Evolutionary conservation across 2,888 invertebrate genomes (phyloP), one percentile per base, ranked within the genome.

Genomic region (Hirtodrosophila cameraria): DNA sequence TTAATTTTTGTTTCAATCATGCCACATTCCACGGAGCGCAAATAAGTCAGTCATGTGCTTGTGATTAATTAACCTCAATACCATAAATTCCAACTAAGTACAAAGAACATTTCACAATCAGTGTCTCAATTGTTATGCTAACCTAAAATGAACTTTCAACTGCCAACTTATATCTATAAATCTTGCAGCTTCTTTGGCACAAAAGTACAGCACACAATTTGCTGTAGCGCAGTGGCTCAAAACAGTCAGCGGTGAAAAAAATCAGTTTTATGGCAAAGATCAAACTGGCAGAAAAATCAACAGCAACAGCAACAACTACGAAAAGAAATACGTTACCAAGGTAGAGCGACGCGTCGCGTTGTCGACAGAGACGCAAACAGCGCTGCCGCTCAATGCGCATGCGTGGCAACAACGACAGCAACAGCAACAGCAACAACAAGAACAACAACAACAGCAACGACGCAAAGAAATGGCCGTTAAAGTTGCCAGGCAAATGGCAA

Each of bases 261-360:
- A 82, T 82, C 83, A 77, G 72, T 82, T 82, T 82, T 85, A 82
- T 82, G 75, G 80, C 80, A 82, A 84, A 84, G 76, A 81, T 81
- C 78, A 84, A 82, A 78, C 75, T 78, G 67, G 68, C 75, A 77
- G 75, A 69, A 83, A 71, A 63, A 53, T 16, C 35, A 49, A 31
- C 68, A 72, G 59, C 63, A 73, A 41, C 60, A 54, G 54, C 69
- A 57, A 60, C 59, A 59, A 58, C 60, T 33, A 43, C 54, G 55
- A 82, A 61, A 73, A n/a, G n/a, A 23, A 72, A 80, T 83, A 80
- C 80, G 77, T 80, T 80, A 84, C 88, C 74, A 82, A 86, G 88
- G 80, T 76, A 82, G 80, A 76, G 80, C 70, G 77, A 65, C 65
- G 42, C 63, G 46, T 50, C 30, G 7, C 33, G 18, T 45, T 36